Evolutionary conservation across 2,888 invertebrate genomes (phyloP), one percentile per base, ranked within the genome.

Genomic region (Leptinotarsa tumamoca): DNA sequence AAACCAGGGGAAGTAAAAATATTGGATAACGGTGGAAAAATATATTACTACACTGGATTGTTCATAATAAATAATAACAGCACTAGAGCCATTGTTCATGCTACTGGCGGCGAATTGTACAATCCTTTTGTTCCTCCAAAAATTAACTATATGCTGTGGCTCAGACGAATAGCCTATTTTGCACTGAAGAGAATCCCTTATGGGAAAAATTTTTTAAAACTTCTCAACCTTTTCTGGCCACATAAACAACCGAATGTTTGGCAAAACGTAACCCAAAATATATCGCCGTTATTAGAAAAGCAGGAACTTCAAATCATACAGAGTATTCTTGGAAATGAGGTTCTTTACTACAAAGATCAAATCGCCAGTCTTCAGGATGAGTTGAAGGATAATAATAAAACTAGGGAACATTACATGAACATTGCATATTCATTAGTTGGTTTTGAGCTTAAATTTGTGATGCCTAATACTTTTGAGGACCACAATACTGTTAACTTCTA

Each of bases 21-120:
- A 14, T 33, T 77, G 7, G n/a, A 52, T 15, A 74, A 69, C 23
- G n/a, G 54, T 1, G 69, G 72, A 43, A 61, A 14, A 33, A n/a
- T 66, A 4, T 74, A 74, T 51, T 77, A 72, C 54, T 70, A 71
- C 7, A 74, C 74, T 4, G 77, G 54, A 13, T 23, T 74, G 18
- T 68, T 69, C 43, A 71, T 77, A 4, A 23, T 68, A 10, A 77
- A 77, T 21, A 49, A 61, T 3, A 68, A 73, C 7, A 61, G 63
- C 15, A 49, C 23, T 4, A 71, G 77, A 69, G 77, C 74, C 21
- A 68, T 77, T 15, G 52, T 77, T n/a, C 68, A 76, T 68, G 68
- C 51, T 27, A 54, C 52, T n/a, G 68, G 68, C 15, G 68, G 68
- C 15, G 68, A 68, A 27, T 52, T 68, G 13, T 50, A 49, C 4